Evolutionary conservation across 2,113 vertebrate genomes (phyloP), one percentile per base, ranked within the genome.

Genomic region (Fregetta grallaria): DNA sequence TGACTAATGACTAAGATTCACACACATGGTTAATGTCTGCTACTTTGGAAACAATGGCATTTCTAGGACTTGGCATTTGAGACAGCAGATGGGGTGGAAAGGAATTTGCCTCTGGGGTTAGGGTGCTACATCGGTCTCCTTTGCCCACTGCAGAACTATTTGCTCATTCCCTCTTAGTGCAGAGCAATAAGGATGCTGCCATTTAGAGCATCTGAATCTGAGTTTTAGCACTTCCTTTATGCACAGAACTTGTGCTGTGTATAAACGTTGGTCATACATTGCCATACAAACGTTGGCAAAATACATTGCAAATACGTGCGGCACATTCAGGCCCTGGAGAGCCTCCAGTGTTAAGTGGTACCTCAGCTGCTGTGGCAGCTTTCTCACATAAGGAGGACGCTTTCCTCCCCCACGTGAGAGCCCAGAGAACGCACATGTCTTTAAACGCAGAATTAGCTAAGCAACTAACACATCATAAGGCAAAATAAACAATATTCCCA

Each of bases 71-170:
- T 97, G 90, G 86, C 97, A 96, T 94, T 96, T 95, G 77, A 96
- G 93, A 86, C 2, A 40, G 95, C 97, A 97, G 96, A 97, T 97
- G 95, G 94, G 88, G 80, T 91, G 74, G 94, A 96, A 96, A 88
- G 71, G 90, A 97, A 94, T 92, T 94, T 95, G 94, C 96, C 97
- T 96, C 84, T 92, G 85, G 94, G 91, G 83, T 83, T 92, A 95
- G 90, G 96, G 94, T 0, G 8, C 75, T 92, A 30, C 61, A 88
- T 71, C 2, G 3, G 18, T 49, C 76, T 89, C 77, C 73, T 81
- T 32, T 96, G 63, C 80, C 89, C 65, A 52, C 76, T 73, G 50
- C 72, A 95, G 73, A 92, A 91, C 49, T 52, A n/a, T 84, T 81
- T 79, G 84, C 66, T 92, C 87, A n/a, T 68, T 89, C 56, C 26